Conservation (phyloP, 2,113 vertebrate species). For the Petrocephalus zakoni region DNA sequence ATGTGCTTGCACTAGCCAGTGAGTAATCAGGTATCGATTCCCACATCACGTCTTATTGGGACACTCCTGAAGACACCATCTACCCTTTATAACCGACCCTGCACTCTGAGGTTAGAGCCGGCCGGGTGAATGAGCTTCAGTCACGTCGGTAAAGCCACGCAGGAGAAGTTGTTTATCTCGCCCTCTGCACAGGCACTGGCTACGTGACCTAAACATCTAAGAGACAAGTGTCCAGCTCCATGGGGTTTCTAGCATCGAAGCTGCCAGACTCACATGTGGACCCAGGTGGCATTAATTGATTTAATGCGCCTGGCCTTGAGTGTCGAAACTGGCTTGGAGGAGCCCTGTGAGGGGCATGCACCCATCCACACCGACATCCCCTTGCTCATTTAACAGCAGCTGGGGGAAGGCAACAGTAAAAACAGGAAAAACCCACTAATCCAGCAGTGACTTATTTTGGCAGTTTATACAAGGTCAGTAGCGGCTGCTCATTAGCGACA, state of each 20-base stretch:
- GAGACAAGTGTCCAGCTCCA: neutral
- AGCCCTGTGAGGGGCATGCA: conserved; percentile 52
- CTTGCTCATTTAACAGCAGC: conserved; percentile 56
- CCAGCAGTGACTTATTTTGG: conserved; percentile 30
- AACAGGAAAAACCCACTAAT: conserved; percentile 27
- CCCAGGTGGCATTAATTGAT: conserved; percentile 45
- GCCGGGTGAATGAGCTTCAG: neutral
- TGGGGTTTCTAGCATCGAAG: neutral
- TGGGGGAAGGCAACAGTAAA: conserved; percentile 50
- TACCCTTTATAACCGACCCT: neutral
- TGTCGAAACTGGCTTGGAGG: conserved; percentile 46
- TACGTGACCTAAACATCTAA: neutral
- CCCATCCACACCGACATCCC: conserved; percentile 53
- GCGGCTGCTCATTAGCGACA: conserved; percentile 48
- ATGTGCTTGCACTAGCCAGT: conserved; percentile 1
- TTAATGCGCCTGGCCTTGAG: conserved; percentile 54
- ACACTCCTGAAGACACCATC: neutral
- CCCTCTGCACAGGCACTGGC: neutral
- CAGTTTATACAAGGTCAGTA: conserved; percentile 20
- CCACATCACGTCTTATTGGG: conserved; percentile 38
- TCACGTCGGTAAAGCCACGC: neutral
- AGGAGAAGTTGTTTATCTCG: neutral
- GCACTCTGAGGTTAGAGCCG: neutral
- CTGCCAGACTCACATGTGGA: conserved; percentile 8
- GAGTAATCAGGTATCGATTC: conserved; percentile 56